A percentile compares a stretch with the other conserved stretches of the same genome.
These are phyloP conservation scores for Drosophila quadrilineata DNA, from an alignment of 1,140 invertebrate genomes.

Conservation along the genomic window DNA sequence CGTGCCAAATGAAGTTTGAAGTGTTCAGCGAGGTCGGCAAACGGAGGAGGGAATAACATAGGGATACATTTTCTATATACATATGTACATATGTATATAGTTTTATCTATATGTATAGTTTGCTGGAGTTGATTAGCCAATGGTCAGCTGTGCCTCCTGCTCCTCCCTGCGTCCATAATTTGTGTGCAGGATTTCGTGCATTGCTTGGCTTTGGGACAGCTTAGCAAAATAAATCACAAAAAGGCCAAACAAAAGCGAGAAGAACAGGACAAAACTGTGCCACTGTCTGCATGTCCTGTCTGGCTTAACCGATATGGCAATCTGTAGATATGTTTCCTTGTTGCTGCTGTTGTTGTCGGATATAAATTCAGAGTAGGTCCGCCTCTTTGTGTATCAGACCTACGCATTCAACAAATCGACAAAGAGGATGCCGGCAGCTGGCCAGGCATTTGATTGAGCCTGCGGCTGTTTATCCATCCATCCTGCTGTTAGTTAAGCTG, in stretches of 20 bases:
- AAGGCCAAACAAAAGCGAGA: slow-evolving; percentile 30
- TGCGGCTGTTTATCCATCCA: slow-evolving; percentile 63
- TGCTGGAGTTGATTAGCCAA: slow-evolving; percentile 16
- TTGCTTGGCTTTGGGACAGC: slow-evolving; percentile 64
- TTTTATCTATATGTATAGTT: slow-evolving; percentile 25
- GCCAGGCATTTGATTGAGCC: slow-evolving; percentile 54
- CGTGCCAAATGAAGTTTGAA: slow-evolving; percentile 44
- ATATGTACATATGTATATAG: not conserved
- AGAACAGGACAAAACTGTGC: slow-evolving; percentile 44
- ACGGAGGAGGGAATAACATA: not conserved
- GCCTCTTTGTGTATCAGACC: slow-evolving; percentile 24
- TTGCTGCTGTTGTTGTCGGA: too few species aligned
- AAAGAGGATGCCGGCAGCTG: slow-evolving; percentile 37
- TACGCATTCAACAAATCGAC: slow-evolving; percentile 63
- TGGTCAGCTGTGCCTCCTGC: slow-evolving; percentile 1
- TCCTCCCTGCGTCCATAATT: slow-evolving; percentile 53
- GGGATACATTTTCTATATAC: not conserved
- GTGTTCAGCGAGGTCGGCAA: slow-evolving; percentile 21
- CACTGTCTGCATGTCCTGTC: not conserved
- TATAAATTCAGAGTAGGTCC: slow-evolving; percentile 20
- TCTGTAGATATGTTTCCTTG: slow-evolving; percentile 17
- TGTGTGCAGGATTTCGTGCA: slow-evolving; percentile 63
- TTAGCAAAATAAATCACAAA: slow-evolving; percentile 75
- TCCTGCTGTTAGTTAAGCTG: slow-evolving; percentile 73
- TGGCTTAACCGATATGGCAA: slow-evolving; percentile 24